phyloP scores from a whole-genome alignment of 2,113 vertebrate species.

The Silurus asotus region DNA sequence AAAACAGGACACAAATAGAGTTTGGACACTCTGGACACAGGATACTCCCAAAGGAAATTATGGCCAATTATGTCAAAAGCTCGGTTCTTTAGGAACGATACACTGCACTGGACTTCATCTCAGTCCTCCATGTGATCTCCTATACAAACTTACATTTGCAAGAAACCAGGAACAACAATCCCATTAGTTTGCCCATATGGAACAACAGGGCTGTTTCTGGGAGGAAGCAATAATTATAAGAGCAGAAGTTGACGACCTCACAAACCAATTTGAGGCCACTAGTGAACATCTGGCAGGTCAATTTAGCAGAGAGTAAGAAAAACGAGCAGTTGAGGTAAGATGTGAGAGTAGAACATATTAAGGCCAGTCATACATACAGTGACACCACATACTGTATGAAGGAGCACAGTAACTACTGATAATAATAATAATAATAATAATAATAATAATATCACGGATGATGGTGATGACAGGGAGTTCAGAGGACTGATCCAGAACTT shows the following conservation, averaged over 20 bases:
- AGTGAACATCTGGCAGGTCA: not conserved
- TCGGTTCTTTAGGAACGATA: not conserved
- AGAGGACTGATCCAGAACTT: no score
- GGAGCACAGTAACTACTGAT: not conserved
- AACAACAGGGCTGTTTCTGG: not conserved
- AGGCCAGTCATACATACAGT: not conserved
- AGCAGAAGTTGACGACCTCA: not conserved
- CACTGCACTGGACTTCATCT: not conserved
- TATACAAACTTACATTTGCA: not conserved
- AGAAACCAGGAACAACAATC: not conserved
- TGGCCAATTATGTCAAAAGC: not conserved
- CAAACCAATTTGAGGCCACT: not conserved
- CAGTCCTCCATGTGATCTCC: not conserved
- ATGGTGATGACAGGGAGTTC: not conserved
- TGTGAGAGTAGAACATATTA: no score
- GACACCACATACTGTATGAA: not conserved
- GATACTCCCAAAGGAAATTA: not conserved
- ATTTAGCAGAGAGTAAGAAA: not conserved
- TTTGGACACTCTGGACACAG: not conserved
- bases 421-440: not conserved
- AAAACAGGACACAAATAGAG: not conserved
- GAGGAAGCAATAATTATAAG: not conserved
- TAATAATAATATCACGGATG: no score
- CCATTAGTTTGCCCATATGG: not conserved
- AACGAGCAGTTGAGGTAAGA: not conserved